A percentile compares a stretch with the other conserved stretches of the same genome.
These are phyloP conservation scores for Telenomus remus DNA, from an alignment of 1,140 invertebrate species.

Conservation along the genomic window DNA sequence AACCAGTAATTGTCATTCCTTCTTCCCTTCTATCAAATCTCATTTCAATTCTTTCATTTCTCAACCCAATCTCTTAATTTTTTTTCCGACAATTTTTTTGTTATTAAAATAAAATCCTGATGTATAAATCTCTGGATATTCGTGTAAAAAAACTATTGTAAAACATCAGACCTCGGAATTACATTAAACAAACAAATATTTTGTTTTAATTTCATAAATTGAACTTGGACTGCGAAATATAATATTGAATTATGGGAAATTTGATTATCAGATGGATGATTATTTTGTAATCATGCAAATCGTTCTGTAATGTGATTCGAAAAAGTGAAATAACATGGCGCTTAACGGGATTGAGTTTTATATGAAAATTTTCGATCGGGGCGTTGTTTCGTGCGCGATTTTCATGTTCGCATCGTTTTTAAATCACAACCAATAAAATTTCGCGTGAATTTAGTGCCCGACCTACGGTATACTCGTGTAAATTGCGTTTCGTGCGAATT, in stretches of 20 bases:
- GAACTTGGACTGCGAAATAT: too few relatives aligned
- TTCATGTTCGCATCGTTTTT: constrained; percentile 35
- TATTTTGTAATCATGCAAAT: constrained; percentile 41
- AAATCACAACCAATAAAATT: constrained; percentile 49
- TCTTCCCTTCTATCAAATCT: constrained; percentile 16
- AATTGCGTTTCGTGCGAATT: constrained; percentile 45
- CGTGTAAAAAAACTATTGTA: too few relatives aligned
- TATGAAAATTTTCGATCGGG: constrained; percentile 16
- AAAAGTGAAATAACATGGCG: constrained; percentile 16
- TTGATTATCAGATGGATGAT: too few relatives aligned
- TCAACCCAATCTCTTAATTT: background rate
- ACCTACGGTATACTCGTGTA: constrained; percentile 22
- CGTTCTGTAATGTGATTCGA: constrained; percentile 25
- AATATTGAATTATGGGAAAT: too few relatives aligned
- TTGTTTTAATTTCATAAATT: too few relatives aligned
- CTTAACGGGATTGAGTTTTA: constrained; percentile 28
- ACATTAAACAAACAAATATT: too few relatives aligned
- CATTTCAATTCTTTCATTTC: constrained; percentile 6
- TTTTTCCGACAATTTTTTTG: background rate
- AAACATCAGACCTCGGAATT: too few relatives aligned
- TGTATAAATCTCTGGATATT: too few relatives aligned
- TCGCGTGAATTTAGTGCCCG: constrained; percentile 18
- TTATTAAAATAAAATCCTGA: too few relatives aligned
- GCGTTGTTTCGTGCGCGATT: constrained; percentile 7
- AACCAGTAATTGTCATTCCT: constrained; percentile 29